Conservation (phyloP, 2,797 vertebrate species). For the Anguilla anguilla region DNA sequence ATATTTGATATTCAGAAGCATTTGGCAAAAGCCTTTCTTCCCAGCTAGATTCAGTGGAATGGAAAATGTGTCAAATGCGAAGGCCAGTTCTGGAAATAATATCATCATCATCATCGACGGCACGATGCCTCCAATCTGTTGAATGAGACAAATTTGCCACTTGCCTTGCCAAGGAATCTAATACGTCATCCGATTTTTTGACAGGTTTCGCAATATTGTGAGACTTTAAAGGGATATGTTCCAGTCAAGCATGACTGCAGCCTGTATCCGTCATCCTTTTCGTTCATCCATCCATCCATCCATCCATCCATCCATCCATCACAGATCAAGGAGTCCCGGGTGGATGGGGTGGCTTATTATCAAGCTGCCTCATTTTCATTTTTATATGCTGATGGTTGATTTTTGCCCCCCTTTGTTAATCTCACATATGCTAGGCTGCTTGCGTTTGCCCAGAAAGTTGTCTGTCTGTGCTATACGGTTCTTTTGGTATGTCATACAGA, state of each 20-base stretch:
- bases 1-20: too few relatives aligned
- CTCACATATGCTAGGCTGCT: background rate
- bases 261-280: background rate
- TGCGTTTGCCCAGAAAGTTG: background rate
- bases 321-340: background rate
- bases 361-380: background rate
- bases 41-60: too few relatives aligned
- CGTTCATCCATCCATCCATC: background rate
- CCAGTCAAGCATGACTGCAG: background rate
- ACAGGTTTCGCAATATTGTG: background rate
- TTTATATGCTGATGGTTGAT: background rate
- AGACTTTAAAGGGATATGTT: background rate
- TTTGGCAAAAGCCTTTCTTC: too few relatives aligned
- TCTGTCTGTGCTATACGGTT: background rate
- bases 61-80: background rate
- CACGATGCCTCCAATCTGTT: background rate
- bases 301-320: background rate
- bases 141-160: background rate
- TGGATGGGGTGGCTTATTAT: background rate
- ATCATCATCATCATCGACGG: background rate
- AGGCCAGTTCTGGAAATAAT: background rate
- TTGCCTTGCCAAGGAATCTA: background rate
- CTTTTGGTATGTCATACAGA: background rate
- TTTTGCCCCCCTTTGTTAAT: background rate
- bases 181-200: background rate